Conservation (phyloP, 2,113 vertebrate species). For the Sakesphorus luctuosus region DNA sequence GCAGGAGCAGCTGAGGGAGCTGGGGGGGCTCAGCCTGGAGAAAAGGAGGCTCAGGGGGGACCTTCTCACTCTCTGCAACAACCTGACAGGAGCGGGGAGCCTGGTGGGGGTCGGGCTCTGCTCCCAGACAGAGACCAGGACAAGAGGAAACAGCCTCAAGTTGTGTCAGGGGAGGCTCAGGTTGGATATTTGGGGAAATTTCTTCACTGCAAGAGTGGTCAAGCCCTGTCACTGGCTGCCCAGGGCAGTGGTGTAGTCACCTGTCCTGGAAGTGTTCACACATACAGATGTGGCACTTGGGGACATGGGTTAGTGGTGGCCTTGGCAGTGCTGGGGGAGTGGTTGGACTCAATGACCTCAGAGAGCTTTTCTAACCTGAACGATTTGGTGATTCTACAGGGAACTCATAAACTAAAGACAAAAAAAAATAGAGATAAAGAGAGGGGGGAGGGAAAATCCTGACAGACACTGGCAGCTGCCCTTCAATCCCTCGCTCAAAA, state of each 20-base stretch:
- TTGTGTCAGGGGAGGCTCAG: neutral
- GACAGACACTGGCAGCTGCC: slow-evolving; percentile 7
- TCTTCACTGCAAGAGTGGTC: neutral
- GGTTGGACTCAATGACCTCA: neutral
- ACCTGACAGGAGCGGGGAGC: neutral
- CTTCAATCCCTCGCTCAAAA: neutral
- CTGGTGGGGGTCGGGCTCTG: rapidly evolving
- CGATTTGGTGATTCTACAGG: neutral
- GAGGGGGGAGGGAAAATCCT: neutral
- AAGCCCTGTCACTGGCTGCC: neutral
- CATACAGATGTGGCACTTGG: neutral
- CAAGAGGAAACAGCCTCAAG: neutral
- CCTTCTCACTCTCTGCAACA: neutral
- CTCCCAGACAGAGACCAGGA: neutral
- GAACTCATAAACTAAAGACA: neutral
- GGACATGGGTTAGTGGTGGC: neutral
- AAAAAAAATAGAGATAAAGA: neutral
- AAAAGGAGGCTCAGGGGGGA: neutral
- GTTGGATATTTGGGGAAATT: neutral
- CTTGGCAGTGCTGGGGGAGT: neutral
- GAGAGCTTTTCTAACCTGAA: neutral
- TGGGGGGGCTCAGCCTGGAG: neutral
- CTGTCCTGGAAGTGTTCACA: neutral
- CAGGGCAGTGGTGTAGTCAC: neutral
- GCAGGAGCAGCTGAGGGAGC: neutral